Conservation (phyloP, 1,140 invertebrate species). For the Nautilus pompilius region DNA sequence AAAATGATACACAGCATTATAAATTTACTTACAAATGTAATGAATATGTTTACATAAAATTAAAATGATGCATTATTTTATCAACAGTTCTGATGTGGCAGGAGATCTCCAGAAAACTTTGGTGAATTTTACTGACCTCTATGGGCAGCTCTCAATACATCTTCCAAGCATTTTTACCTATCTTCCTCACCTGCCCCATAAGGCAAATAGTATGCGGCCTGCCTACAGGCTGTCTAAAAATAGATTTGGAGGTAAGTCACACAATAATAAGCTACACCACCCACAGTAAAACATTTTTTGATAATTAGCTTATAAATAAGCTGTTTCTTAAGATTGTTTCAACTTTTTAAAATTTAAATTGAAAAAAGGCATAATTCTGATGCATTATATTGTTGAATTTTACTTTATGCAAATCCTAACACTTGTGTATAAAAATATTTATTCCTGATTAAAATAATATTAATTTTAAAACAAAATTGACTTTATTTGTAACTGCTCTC, state of each 20-base stretch:
- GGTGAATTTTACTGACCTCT: slow-evolving; percentile 22
- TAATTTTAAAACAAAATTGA: not conserved
- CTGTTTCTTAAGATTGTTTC: no score
- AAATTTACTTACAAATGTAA: no score
- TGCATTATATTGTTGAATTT: not conserved
- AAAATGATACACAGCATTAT: no score
- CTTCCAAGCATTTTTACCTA: slow-evolving; percentile 81
- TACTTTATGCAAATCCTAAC: not conserved
- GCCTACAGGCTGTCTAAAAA: slow-evolving; percentile 74
- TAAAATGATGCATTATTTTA: no score
- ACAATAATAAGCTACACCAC: no score
- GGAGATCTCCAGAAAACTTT: slow-evolving; percentile 6
- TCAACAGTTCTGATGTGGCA: no score
- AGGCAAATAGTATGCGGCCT: slow-evolving; percentile 73
- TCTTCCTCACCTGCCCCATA: slow-evolving; percentile 80
- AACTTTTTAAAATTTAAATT: not conserved
- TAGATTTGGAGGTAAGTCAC: slow-evolving; percentile 64
- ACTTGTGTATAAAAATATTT: not conserved
- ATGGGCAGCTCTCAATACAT: slow-evolving; percentile 52
- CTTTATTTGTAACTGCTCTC: not conserved
- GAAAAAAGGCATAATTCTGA: not conserved
- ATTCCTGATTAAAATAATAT: not conserved
- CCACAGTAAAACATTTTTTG: no score
- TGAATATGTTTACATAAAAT: no score
- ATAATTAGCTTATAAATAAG: no score